These are phyloP conservation scores for Zygogramma bicolorata DNA, from an alignment of 2,888 invertebrate species.

Conservation along the genomic window DNA sequence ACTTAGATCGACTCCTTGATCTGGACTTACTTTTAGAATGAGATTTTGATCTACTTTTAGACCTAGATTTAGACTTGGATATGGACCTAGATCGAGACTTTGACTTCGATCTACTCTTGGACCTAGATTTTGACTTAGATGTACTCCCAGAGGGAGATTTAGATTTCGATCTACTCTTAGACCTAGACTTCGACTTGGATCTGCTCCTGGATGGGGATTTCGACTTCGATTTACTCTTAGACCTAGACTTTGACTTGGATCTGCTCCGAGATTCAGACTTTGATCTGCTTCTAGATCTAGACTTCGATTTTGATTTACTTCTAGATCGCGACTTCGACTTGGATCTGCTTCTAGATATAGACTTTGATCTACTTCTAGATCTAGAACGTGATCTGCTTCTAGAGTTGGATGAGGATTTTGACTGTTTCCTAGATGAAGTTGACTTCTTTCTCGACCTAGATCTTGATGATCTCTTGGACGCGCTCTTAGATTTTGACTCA, in stretches of 20 bases:
- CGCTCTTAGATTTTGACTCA: constrained; percentile 55
- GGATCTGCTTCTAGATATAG: constrained; percentile 44
- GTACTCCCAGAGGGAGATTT: constrained; percentile 48
- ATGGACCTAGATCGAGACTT: constrained; percentile 52
- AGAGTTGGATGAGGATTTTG: constrained; percentile 54
- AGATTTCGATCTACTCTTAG: constrained; percentile 43
- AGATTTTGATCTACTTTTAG: constrained; percentile 45
- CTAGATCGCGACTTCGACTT: constrained; percentile 49
- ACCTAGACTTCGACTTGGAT: constrained; percentile 44
- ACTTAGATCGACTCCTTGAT: constrained; percentile 42
- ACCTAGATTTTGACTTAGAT: constrained; percentile 38
- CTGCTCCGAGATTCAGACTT: constrained; percentile 32
- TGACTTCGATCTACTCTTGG: constrained; percentile 47
- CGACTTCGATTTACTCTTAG: constrained; percentile 45
- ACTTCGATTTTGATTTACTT: constrained; percentile 42
- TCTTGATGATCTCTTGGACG: constrained; percentile 56
- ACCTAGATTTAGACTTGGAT: constrained; percentile 42
- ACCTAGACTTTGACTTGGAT: constrained; percentile 45
- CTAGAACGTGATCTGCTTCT: constrained; percentile 55
- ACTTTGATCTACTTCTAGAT: not conserved
- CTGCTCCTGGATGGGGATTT: constrained; percentile 44
- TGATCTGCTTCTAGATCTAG: constrained; percentile 37
- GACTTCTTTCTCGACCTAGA: constrained; percentile 55
- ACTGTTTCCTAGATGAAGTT: constrained; percentile 56
- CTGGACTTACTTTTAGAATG: too few relatives aligned